phyloP scores from a whole-genome alignment of 2,797 vertebrate genomes.

The Coregonus sp. region DNA sequence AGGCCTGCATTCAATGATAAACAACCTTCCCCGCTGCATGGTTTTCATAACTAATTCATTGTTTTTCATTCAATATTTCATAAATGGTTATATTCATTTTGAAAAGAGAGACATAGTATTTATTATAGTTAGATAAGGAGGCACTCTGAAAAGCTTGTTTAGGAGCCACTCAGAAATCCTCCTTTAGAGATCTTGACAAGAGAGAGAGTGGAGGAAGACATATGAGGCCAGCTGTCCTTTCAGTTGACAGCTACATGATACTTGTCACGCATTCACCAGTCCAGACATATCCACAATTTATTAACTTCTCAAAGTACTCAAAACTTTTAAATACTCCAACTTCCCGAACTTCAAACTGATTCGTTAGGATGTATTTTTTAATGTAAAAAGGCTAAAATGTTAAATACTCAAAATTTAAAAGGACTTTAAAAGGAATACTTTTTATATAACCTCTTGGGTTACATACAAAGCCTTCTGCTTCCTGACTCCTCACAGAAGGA shows the following conservation, averaged over 20 bases:
- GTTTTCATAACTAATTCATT: neutral
- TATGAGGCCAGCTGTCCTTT: conserved; percentile 55
- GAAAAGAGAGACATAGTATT: neutral
- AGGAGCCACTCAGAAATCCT: conserved; percentile 58
- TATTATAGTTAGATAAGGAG: conserved; percentile 8
- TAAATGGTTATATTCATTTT: neutral
- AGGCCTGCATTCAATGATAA: conserved; percentile 36
- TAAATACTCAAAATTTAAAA: neutral
- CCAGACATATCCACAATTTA: neutral
- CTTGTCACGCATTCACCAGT: conserved; percentile 48
- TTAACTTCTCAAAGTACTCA: conserved; percentile 40
- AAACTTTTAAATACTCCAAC: conserved; percentile 24
- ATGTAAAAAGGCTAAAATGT: neutral
- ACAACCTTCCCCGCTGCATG: conserved; percentile 8
- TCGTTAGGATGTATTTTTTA: neutral
- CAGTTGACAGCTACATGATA: conserved; percentile 61
- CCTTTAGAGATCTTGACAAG: conserved; percentile 51
- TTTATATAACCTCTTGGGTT: neutral
- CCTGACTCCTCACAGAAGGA: conserved; percentile 18
- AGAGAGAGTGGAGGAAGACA: conserved; percentile 34
- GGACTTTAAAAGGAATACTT: neutral
- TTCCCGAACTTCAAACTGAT: too few relatives aligned
- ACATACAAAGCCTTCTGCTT: neutral
- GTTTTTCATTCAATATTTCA: neutral
- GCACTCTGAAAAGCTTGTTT: conserved; percentile 7